Conservation (phyloP, 2,113 vertebrate species). For the Nesoenas mayeri region DNA sequence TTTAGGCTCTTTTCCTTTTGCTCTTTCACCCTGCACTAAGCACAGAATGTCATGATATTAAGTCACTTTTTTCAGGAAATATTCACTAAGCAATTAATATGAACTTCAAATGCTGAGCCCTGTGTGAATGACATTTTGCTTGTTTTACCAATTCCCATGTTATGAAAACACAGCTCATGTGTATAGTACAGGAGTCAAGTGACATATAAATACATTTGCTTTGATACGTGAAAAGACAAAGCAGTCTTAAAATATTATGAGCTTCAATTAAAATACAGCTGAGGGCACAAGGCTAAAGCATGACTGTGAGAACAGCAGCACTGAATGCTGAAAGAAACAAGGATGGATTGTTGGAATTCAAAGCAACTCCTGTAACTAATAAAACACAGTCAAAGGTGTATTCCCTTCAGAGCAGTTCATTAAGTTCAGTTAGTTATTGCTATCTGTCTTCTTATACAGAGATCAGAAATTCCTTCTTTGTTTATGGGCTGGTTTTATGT, state of each 20-base stretch:
- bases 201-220: conserved; percentile 44
- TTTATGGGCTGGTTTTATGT: not conserved
- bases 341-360: not conserved
- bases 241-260: conserved; percentile 48
- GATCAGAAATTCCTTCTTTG: not conserved
- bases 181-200: not conserved
- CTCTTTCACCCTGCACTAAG: not conserved
- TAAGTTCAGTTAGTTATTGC: not conserved
- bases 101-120: not conserved
- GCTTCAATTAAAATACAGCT: conserved; percentile 40
- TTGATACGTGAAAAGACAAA: conserved; percentile 39
- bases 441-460: not conserved
- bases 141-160: not conserved
- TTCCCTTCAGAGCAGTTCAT: not conserved
- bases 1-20: not conserved
- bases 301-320: not conserved
- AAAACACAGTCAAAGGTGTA: not conserved
- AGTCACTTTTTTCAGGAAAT: not conserved
- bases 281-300: not conserved
- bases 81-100: not conserved
- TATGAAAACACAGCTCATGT: not conserved
- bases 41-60: not conserved
- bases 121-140: not conserved
- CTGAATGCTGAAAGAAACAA: not conserved
- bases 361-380: not conserved